Percentiles rank a stretch among this genome's conserved stretches.
phyloP scores from a whole-genome alignment of 2,113 vertebrate species.

The Oreochromis spilurus region DNA sequence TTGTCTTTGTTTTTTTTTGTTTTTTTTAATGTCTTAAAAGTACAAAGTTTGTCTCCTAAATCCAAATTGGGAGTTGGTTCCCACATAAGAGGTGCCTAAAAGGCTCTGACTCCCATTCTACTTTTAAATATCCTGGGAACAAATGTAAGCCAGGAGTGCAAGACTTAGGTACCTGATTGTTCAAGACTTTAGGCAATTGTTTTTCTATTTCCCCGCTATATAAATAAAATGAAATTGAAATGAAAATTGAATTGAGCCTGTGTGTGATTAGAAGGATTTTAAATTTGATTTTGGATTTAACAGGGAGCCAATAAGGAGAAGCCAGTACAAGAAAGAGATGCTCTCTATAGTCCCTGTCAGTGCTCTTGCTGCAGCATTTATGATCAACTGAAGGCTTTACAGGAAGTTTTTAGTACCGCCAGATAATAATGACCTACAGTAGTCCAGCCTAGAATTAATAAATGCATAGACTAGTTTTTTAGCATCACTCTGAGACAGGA shows the following conservation, averaged over 20 bases:
- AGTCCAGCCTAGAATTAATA: background rate
- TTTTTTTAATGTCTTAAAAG: background rate
- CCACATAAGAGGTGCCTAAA: background rate
- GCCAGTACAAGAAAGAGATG: accelerated
- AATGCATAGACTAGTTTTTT: background rate
- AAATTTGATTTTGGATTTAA: accelerated
- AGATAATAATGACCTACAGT: accelerated
- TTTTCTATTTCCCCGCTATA: background rate
- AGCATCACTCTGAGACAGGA: background rate
- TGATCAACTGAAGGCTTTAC: background rate
- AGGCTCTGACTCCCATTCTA: background rate
- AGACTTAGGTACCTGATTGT: background rate
- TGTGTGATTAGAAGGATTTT: background rate
- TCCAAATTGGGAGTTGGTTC: background rate
- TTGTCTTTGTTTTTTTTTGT: background rate
- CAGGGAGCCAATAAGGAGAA: background rate
- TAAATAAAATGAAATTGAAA: background rate
- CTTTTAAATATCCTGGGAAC: accelerated
- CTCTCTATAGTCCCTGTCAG: background rate
- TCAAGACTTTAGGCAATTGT: background rate
- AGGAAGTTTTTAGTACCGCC: accelerated
- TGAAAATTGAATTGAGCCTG: background rate
- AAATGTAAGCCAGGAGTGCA: background rate
- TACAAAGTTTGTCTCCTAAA: background rate
- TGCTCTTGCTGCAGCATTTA: background rate